A percentile compares a stretch with the other conserved stretches of the same genome.
Conservation (phyloP, 1,140 invertebrate genomes). For the Drosophila repleta region DNA sequence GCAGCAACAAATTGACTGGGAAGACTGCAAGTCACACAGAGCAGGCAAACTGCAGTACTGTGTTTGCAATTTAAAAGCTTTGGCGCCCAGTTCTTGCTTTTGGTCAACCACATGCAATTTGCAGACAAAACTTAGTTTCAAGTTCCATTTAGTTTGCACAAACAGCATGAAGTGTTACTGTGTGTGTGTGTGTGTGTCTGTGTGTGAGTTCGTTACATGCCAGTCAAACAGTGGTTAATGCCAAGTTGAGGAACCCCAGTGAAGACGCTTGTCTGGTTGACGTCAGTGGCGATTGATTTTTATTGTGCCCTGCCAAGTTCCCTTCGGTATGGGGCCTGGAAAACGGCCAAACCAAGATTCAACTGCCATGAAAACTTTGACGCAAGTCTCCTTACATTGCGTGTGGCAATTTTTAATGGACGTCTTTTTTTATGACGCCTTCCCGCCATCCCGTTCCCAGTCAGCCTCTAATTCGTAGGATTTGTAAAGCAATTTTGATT, state of each 20-base stretch:
- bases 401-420: conserved; percentile 45
- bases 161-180: conserved; percentile 1
- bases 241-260: conserved; percentile 26
- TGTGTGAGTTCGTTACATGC: conserved; percentile 8
- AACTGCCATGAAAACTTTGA: conserved; percentile 22
- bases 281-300: conserved; percentile 70
- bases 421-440: conserved; percentile 27
- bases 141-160: conserved; percentile 14
- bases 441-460: not conserved
- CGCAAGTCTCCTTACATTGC: conserved; percentile 42
- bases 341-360: conserved; percentile 1
- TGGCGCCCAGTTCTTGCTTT: conserved; percentile 2
- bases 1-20: conserved; percentile 41
- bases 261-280: conserved; percentile 40
- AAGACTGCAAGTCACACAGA: conserved; percentile 17
- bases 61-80: conserved; percentile 11
- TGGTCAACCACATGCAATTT: conserved; percentile 45
- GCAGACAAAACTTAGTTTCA: conserved; percentile 38
- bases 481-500: conserved; percentile 50
- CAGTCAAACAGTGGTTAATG: conserved; percentile 34
- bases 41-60: not conserved
- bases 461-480: conserved; percentile 26
- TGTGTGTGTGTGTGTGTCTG: not conserved
- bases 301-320: conserved; percentile 14
- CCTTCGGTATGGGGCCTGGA: not conserved